Evolutionary conservation across 2,113 vertebrate genomes (phyloP).

Genomic region (Sturnus vulgaris): DNA sequence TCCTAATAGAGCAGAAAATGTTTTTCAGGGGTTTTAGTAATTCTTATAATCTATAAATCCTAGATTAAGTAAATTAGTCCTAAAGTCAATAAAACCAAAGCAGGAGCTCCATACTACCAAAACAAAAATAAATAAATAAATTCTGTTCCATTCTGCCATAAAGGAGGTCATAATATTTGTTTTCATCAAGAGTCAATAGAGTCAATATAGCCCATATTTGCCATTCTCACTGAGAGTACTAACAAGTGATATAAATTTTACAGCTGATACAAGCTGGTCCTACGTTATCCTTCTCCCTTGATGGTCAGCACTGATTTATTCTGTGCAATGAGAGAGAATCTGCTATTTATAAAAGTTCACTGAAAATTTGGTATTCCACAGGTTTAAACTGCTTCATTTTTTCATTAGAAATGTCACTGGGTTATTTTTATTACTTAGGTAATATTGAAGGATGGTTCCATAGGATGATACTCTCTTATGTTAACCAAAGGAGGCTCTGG

Average conservation of each 20-base stretch:
- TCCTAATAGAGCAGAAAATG: not conserved
- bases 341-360: not conserved
- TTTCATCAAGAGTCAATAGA: not conserved
- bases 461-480: not conserved
- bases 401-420: not conserved
- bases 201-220: not conserved
- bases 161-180: not conserved
- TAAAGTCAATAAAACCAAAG: not conserved
- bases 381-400: not conserved
- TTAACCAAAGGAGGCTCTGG: not conserved
- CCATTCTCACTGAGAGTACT: not conserved
- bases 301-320: not conserved
- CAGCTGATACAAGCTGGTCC: not conserved
- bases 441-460: not conserved
- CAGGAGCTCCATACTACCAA: too few species aligned
- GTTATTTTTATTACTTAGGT: not conserved
- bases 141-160: not conserved
- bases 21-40: fast-evolving
- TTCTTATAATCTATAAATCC: not conserved
- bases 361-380: not conserved
- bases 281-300: fast-evolving
- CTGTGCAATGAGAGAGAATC: not conserved
- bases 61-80: not conserved
- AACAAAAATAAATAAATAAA: fast-evolving
- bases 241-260: not conserved